These are phyloP conservation scores for Benthosema pterotum DNA, from an alignment of 2,797 vertebrate species.

Conservation along the genomic window DNA sequence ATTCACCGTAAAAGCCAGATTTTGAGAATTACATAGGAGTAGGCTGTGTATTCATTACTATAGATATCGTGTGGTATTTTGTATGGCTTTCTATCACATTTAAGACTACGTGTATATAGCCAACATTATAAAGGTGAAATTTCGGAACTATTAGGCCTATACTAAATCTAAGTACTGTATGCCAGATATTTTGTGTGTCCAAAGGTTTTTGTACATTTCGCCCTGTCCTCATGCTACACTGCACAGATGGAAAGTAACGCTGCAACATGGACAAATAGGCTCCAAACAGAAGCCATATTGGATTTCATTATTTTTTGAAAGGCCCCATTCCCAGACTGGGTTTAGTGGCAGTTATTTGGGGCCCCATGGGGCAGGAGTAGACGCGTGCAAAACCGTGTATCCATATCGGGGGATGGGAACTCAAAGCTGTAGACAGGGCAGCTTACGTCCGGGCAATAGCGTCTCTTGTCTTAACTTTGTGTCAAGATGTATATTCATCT, in stretches of 20 bases:
- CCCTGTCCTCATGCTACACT: constrained; percentile 38
- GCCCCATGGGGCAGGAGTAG: constrained; percentile 56
- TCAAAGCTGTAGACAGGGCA: constrained; percentile 30
- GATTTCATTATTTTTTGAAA: constrained; percentile 43
- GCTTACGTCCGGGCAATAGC: constrained; percentile 35
- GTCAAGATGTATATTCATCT: neutral
- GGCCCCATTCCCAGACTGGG: constrained; percentile 55
- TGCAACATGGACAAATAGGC: constrained; percentile 73
- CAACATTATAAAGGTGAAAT: too few relatives aligned
- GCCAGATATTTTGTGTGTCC: neutral
- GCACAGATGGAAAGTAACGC: constrained; percentile 83
- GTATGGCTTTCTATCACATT: too few relatives aligned
- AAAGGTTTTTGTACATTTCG: constrained; percentile 33
- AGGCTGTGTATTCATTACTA: too few relatives aligned
- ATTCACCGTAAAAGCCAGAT: too few relatives aligned
- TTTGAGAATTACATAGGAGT: too few relatives aligned
- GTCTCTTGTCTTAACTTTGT: neutral
- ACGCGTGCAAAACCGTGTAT: constrained; percentile 65
- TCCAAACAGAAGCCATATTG: constrained; percentile 69
- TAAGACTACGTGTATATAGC: too few relatives aligned
- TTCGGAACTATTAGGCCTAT: too few relatives aligned
- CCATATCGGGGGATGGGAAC: constrained; percentile 20
- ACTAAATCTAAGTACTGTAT: too few relatives aligned
- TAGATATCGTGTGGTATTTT: too few relatives aligned
- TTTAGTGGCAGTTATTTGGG: constrained; percentile 72